Base-by-base conservation (phyloP, 1,140 invertebrate genomes). In the Caerostris extrusa region DNA sequence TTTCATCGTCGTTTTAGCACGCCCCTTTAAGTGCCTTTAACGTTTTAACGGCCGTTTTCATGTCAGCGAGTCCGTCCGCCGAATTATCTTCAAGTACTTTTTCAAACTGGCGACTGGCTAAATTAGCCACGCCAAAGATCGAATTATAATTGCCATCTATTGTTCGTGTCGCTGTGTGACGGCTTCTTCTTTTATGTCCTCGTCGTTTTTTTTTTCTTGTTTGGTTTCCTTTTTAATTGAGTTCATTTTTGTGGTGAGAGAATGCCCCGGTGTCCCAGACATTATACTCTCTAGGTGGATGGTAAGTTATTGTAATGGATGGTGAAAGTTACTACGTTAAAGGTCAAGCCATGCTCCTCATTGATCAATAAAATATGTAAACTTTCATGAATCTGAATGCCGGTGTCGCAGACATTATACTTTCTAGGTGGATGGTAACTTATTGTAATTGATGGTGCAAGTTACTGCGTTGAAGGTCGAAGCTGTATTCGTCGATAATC, bases 71-170 rank as follows among this genome's bases (percentile, higher is more conserved):
- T 12, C 19, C 58, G 34, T 10, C 53, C 19, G 67, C 34, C 67
- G 67, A 19, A 19, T 71, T 50, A 77, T 12, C 19, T 50, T 77
- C 19, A 7, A 87, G 85, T 50, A 10, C 60, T 19, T 64, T 87
- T 58, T 61, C 71, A 7, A 19, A 19, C 12, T 64, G 61, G 17
- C 4, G 61, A 14, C 19, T 6, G 71, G 17, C 34, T 10, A 64
- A 61, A 87, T 83, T 83, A 83, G 14, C 56, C 57, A 64, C 85
- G 85, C 34, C 19, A 58, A 56, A 56, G 71, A 83, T 61, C 85
- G 85, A 50, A 64, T 64, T 87, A 87, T 87, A 87, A 87, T 87
- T 87, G 56, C 85, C 53, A 50, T 87, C 60, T 50, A 87, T 87
- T 87, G 85, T 87, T 53, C 85, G 60, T 61, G 60, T 61, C 85